Conservation (phyloP, 1,140 invertebrate genomes). For the Drosophila ficusphila region DNA sequence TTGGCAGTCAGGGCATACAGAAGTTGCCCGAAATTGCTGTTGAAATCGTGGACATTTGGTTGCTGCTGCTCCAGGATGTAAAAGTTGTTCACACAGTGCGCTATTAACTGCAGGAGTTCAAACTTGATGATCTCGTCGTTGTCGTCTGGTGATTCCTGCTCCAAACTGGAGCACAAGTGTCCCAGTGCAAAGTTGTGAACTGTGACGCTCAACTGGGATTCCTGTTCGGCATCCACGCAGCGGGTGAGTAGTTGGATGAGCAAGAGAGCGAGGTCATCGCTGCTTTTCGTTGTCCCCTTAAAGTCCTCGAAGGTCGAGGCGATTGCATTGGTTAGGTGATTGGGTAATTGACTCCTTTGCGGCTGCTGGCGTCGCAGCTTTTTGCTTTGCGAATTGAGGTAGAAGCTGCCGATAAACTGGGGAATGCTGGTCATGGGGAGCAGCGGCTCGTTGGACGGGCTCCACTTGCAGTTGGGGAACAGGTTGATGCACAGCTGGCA, state of each 20-base stretch:
- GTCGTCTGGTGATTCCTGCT: slow-evolving; percentile 1
- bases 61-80: slow-evolving; percentile 52
- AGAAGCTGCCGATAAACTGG: slow-evolving; percentile 64
- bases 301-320: slow-evolving; percentile 51
- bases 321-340: slow-evolving; percentile 5
- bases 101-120: slow-evolving; percentile 68
- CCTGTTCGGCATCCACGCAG: slow-evolving; percentile 66
- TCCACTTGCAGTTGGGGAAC: slow-evolving; percentile 80
- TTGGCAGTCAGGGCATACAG: slow-evolving; percentile 66
- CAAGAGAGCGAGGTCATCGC: slow-evolving; percentile 72
- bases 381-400: slow-evolving; percentile 55
- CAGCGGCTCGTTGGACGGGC: slow-evolving; percentile 33
- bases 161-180: slow-evolving; percentile 45
- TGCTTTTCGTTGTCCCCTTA: slow-evolving; percentile 43
- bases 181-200: slow-evolving; percentile 77
- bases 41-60: slow-evolving; percentile 60
- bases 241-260: slow-evolving; percentile 68
- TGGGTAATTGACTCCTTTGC: slow-evolving; percentile 33
- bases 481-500: slow-evolving; percentile 80
- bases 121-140: slow-evolving; percentile 74
- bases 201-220: slow-evolving; percentile 60
- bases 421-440: slow-evolving; percentile 39
- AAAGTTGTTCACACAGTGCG: slow-evolving; percentile 71
- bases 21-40: slow-evolving; percentile 66
- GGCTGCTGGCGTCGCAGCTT: slow-evolving; percentile 45